phyloP scores from a whole-genome alignment of 2,113 vertebrate species.

The Neopipo cinnamomea region DNA sequence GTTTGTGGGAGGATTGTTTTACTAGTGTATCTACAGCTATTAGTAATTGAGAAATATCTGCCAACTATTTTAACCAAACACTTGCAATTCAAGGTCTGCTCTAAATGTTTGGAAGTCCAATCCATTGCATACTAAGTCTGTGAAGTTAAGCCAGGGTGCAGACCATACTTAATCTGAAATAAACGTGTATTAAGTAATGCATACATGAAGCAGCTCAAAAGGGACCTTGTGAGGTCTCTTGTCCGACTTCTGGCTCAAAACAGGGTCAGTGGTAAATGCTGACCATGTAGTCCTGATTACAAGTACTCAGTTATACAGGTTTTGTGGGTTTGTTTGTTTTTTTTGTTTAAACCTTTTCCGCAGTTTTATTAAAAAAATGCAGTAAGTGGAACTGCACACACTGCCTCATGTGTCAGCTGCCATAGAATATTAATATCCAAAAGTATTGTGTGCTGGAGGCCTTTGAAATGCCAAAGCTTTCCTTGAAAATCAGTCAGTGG shows the following conservation, averaged over 20 bases:
- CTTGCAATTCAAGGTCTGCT: neutral
- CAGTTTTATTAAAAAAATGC: neutral
- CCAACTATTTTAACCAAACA: neutral
- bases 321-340: neutral
- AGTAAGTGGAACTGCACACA: neutral
- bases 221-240: neutral
- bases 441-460: neutral
- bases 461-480: neutral
- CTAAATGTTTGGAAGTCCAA: neutral
- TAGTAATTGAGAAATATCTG: neutral
- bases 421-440: neutral
- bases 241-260: neutral
- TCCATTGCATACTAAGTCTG: neutral
- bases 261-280: neutral
- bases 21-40: neutral
- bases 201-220: neutral
- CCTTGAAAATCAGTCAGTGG: neutral
- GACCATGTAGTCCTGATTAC: neutral
- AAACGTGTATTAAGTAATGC: neutral
- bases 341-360: neutral
- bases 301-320: neutral
- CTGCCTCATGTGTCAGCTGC: neutral
- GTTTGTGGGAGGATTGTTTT: neutral
- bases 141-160: neutral
- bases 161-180: neutral